Conservation (phyloP, 2,113 vertebrate species). For the Columba janthina region DNA sequence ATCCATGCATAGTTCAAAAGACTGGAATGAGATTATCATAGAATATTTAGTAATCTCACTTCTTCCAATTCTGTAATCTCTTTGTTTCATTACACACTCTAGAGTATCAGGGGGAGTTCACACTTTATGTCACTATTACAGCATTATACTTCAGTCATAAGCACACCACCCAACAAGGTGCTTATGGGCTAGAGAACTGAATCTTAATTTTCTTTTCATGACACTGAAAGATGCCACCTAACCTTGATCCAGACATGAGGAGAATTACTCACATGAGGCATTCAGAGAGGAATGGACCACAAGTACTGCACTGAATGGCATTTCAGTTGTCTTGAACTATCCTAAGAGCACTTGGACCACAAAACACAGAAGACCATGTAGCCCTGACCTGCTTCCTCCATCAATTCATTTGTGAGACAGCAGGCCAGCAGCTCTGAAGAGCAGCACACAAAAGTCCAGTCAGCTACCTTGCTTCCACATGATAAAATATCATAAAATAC, state of each 20-base stretch:
- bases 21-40: neutral
- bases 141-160: neutral
- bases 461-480: neutral
- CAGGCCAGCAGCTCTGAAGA: neutral
- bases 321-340: neutral
- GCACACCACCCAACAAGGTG: neutral
- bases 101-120: neutral
- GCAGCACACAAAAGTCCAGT: neutral
- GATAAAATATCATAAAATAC: neutral
- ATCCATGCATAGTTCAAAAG: neutral
- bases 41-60: neutral
- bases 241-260: neutral
- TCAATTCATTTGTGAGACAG: neutral
- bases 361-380: accelerated
- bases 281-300: neutral
- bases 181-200: neutral
- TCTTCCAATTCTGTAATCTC: neutral
- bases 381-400: neutral
- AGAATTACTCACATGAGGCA: neutral
- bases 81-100: neutral
- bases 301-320: neutral
- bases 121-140: neutral
- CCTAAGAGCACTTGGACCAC: neutral
- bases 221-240: neutral
- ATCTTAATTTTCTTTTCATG: neutral